phyloP scores from a whole-genome alignment of 1,140 invertebrate species.

The Panagrolaimus sp. region DNA sequence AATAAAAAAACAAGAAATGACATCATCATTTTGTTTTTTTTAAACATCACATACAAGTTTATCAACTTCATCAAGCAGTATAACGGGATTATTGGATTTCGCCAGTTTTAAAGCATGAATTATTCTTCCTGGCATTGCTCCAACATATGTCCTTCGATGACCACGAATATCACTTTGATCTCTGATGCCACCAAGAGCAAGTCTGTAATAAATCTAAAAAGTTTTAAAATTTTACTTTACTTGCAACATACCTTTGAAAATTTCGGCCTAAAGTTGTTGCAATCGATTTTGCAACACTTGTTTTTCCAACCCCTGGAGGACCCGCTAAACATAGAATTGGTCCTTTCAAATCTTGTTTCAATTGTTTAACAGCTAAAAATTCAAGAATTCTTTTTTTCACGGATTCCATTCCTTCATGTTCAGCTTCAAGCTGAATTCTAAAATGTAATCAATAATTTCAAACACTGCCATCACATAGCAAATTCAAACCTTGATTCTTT shows the following conservation, averaged over 20 bases:
- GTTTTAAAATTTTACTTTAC: conserved; percentile 21
- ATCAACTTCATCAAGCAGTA: conserved; percentile 68
- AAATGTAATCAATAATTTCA: background rate
- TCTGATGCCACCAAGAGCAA: conserved; percentile 65
- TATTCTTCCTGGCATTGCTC: conserved; percentile 67
- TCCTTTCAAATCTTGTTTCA: conserved; percentile 64
- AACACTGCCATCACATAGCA: background rate
- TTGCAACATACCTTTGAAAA: conserved; percentile 61
- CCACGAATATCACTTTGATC: conserved; percentile 67
- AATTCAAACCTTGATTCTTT: conserved; percentile 61
- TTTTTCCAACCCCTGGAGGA: conserved; percentile 69
- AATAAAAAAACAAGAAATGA: background rate
- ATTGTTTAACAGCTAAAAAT: conserved; percentile 66
- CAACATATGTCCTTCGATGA: conserved; percentile 67
- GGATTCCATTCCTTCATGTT: conserved; percentile 67
- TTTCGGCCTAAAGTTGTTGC: conserved; percentile 65
- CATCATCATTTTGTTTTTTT: background rate
- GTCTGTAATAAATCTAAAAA: conserved; percentile 14
- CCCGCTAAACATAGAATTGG: conserved; percentile 69
- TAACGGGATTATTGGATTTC: conserved; percentile 66
- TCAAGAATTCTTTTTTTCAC: conserved; percentile 67
- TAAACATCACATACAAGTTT: conserved; percentile 63
- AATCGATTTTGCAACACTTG: conserved; percentile 66
- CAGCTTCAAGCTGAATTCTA: conserved; percentile 62
- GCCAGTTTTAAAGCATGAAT: conserved; percentile 64